Percentiles rank a stretch among this genome's conserved stretches.
Conservation (phyloP, 2,797 vertebrate genomes). For the Danio albolineatus region DNA sequence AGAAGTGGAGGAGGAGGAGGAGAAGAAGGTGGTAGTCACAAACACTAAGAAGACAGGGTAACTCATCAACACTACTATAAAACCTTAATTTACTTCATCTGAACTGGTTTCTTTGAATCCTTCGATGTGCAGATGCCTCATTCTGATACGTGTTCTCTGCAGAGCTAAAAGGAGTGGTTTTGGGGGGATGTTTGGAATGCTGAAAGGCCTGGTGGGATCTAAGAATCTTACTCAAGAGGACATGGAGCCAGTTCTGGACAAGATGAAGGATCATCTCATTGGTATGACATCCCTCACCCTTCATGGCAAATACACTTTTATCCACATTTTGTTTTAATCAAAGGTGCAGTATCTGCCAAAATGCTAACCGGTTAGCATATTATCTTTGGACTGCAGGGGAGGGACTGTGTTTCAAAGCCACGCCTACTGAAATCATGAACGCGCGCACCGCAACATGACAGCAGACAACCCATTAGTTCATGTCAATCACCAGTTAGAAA, state of each 20-base stretch:
- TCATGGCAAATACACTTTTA: neutral
- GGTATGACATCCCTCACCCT: conserved; percentile 69
- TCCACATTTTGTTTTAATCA: neutral
- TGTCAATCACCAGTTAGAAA: too few species aligned
- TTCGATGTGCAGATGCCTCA: neutral
- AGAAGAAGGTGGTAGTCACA: conserved; percentile 66
- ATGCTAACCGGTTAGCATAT: too few species aligned
- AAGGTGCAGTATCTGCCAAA: too few species aligned
- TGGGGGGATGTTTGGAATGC: conserved; percentile 97
- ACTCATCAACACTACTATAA: neutral
- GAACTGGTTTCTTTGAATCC: neutral
- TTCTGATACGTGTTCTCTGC: conserved; percentile 31
- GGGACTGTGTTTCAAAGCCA: too few species aligned
- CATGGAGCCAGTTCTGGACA: conserved; percentile 95
- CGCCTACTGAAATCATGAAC: too few species aligned
- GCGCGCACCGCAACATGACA: too few species aligned
- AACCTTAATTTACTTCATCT: neutral
- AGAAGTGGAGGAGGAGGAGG: conserved; percentile 62
- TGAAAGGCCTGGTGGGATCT: conserved; percentile 96
- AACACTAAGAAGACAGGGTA: conserved; percentile 71
- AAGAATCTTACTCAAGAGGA: conserved; percentile 91
- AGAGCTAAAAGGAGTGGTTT: conserved; percentile 86
- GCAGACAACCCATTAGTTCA: too few species aligned
- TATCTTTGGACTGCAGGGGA: too few species aligned
- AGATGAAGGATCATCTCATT: conserved; percentile 97